phyloP scores from a whole-genome alignment of 2,888 invertebrate genomes.

The Petrolisthes manimaculis region DNA sequence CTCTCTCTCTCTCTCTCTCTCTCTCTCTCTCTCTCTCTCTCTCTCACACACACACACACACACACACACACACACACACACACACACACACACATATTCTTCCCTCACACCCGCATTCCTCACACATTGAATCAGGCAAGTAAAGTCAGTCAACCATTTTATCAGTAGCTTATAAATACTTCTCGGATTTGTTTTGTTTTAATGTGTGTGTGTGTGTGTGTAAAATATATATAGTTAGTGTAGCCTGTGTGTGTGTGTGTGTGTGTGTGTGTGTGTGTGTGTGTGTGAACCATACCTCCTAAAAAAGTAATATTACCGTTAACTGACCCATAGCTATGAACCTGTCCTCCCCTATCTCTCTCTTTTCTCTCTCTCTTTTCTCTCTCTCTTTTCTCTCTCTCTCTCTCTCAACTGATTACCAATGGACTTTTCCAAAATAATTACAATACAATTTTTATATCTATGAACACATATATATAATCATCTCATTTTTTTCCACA shows the following conservation, averaged over 20 bases:
- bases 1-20: too few species aligned
- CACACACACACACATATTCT: not conserved
- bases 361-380: conserved; percentile 6
- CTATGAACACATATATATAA: not conserved
- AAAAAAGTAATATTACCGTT: not conserved
- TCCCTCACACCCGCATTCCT: too few species aligned
- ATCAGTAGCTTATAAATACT: not conserved
- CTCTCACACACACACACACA: not conserved
- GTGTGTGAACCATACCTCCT: not conserved
- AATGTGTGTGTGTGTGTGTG: not conserved
- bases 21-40: not conserved
- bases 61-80: conserved; percentile 1
- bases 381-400: conserved; percentile 21
- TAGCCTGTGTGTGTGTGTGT: not conserved
- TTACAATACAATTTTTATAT: not conserved
- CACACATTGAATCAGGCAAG: too few species aligned
- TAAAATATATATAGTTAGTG: not conserved
- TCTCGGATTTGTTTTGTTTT: too few species aligned
- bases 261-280: conserved; percentile 17
- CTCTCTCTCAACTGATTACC: not conserved
- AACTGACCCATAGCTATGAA: too few species aligned
- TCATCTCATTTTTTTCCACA: too few species aligned
- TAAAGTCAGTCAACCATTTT: not conserved
- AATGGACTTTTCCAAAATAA: not conserved
- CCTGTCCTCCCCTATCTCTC: not conserved